These are phyloP conservation scores for Plestiodon gilberti DNA, from an alignment of 2,113 vertebrate genomes.

Conservation along the genomic window DNA sequence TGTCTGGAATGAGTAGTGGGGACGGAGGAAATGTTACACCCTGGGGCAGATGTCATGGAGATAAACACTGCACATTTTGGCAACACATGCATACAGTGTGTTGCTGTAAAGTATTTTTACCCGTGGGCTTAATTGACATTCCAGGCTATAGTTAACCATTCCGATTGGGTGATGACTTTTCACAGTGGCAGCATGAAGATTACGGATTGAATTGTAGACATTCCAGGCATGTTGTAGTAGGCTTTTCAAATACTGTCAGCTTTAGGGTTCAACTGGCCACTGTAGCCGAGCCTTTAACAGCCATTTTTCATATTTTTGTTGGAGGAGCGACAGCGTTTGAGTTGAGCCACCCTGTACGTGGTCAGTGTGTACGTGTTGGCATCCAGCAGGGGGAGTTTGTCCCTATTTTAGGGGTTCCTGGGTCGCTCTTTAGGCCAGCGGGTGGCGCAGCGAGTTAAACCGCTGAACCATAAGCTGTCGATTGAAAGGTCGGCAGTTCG, in stretches of 20 bases:
- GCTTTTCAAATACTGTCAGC: slow-evolving; percentile 34
- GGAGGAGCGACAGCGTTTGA: too few species aligned
- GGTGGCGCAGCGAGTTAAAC: too few species aligned
- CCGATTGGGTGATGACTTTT: slow-evolving; percentile 34
- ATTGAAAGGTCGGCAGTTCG: too few species aligned
- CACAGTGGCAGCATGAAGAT: slow-evolving; percentile 32
- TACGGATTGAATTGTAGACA: slow-evolving; percentile 24
- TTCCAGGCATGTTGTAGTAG: slow-evolving; percentile 28
- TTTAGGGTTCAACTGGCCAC: background rate
- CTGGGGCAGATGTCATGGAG: slow-evolving; percentile 38
- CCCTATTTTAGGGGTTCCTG: too few species aligned
- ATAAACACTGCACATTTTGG: slow-evolving; percentile 1
- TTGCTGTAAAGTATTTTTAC: slow-evolving; percentile 57
- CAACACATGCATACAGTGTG: slow-evolving; percentile 25
- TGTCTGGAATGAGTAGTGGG: background rate
- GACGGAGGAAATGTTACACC: slow-evolving; percentile 17
- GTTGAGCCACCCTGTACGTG: too few species aligned
- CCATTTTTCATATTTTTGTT: too few species aligned
- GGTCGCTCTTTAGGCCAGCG: too few species aligned
- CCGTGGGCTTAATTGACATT: slow-evolving; percentile 48
- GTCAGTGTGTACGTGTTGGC: too few species aligned
- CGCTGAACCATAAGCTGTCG: too few species aligned
- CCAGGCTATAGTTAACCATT: slow-evolving; percentile 43
- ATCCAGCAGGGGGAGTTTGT: too few species aligned
- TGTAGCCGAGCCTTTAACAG: background rate